phyloP scores from a whole-genome alignment of 2,888 invertebrate genomes.

The Actias luna region DNA sequence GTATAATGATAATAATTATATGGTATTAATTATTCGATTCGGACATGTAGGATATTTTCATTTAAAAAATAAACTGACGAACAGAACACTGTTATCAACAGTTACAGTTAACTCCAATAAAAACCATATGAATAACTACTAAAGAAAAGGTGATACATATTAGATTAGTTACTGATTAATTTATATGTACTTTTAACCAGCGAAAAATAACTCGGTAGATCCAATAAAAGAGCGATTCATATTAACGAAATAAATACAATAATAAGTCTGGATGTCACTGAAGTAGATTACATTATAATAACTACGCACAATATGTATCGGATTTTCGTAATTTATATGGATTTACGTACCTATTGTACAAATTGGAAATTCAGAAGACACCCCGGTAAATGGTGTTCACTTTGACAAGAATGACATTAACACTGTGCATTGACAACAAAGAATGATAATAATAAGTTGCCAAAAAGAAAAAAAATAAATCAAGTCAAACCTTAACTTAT shows the following conservation, averaged over 20 bases:
- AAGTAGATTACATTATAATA: constrained; percentile 19
- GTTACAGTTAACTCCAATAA: background rate
- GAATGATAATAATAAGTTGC: too few relatives aligned
- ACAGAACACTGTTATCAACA: too few relatives aligned
- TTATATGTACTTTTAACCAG: background rate
- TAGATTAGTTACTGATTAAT: too few relatives aligned
- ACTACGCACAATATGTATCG: constrained; percentile 22
- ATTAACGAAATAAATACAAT: constrained; percentile 26
- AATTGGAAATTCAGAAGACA: constrained; percentile 12
- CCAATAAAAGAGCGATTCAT: background rate
- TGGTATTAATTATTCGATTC: too few relatives aligned
- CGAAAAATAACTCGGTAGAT: background rate
- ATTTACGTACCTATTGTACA: constrained; percentile 55
- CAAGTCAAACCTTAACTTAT: too few relatives aligned
- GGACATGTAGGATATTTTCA: too few relatives aligned
- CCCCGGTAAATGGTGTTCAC: background rate
- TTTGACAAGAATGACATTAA: constrained; percentile 4
- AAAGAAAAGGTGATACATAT: background rate
- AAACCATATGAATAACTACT: background rate
- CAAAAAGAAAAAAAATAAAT: too few relatives aligned
- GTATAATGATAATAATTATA: too few relatives aligned
- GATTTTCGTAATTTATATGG: constrained; percentile 43
- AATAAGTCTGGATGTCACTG: constrained; percentile 19
- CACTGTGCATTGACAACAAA: too few relatives aligned
- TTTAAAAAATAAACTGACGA: too few relatives aligned